Conservation (phyloP, 2,888 invertebrate species). For the Sclerodermus sp. region DNA sequence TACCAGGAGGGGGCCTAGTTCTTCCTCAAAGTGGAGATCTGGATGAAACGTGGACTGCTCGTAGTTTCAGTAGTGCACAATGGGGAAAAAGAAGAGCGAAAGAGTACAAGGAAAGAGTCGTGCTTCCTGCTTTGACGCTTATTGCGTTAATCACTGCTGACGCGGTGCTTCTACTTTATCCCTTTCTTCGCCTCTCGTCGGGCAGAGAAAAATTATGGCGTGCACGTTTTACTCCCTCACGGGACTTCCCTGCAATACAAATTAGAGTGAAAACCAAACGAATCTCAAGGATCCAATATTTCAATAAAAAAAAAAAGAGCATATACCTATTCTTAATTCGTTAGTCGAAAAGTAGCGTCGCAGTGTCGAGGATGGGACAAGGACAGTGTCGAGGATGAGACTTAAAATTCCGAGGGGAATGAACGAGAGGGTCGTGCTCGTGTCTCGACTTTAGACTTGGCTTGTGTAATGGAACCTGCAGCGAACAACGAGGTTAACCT, state of each 20-base stretch:
- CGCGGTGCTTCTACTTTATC: slow-evolving; percentile 15
- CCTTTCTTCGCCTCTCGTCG: slow-evolving; percentile 1
- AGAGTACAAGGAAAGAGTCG: not conserved
- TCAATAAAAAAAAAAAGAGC: too few species aligned
- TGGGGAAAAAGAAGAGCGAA: not conserved
- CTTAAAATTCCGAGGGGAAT: too few species aligned
- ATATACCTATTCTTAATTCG: too few species aligned
- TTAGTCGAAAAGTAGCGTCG: too few species aligned
- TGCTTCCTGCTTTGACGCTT: slow-evolving; percentile 12
- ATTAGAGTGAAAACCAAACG: too few species aligned
- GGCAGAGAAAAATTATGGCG: not conserved
- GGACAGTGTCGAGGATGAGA: too few species aligned
- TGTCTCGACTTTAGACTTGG: too few species aligned
- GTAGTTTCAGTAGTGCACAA: not conserved
- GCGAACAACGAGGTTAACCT: slow-evolving; percentile 24
- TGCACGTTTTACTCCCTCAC: too few species aligned
- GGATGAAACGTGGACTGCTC: not conserved
- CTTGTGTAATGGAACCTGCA: slow-evolving; percentile 18
- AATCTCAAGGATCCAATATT: too few species aligned
- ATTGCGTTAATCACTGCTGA: slow-evolving; percentile 20
- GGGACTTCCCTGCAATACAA: too few species aligned
- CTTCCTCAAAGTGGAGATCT: not conserved
- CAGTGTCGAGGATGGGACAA: too few species aligned
- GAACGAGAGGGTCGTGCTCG: too few species aligned
- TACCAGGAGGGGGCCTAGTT: not conserved